Conservation (phyloP, 2,888 invertebrate species). For the Dexiosoma caninum region DNA sequence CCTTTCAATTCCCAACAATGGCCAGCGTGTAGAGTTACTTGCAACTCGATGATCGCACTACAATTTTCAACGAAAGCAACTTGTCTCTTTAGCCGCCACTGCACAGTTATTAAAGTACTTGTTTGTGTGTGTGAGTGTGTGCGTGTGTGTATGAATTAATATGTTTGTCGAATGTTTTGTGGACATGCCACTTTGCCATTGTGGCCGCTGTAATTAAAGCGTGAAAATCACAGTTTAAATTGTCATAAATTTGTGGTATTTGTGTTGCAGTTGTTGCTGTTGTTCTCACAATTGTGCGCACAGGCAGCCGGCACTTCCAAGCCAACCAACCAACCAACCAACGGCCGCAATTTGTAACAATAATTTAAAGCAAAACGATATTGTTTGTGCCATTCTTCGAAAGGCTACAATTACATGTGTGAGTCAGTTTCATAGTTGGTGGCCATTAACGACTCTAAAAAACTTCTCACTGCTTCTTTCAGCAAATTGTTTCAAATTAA, state of each 20-base stretch:
- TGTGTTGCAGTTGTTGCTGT: conserved; percentile 1
- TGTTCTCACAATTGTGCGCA: conserved; percentile 7
- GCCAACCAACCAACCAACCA: no score
- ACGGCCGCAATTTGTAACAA: conserved; percentile 17
- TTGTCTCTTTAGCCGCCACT: not conserved
- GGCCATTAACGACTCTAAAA: conserved; percentile 43
- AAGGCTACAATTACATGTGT: conserved; percentile 27
- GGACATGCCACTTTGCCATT: conserved; percentile 41
- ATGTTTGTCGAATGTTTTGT: not conserved
- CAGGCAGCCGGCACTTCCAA: conserved; percentile 10
- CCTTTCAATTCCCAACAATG: conserved; percentile 63
- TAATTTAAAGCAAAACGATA: conserved; percentile 2
- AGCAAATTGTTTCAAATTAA: conserved; percentile 38
- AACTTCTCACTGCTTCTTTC: conserved; percentile 3
- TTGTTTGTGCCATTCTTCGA: conserved; percentile 6
- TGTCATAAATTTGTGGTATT: conserved; percentile 73
- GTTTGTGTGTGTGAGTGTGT: not conserved
- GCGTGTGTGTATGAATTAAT: not conserved
- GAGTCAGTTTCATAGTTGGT: conserved; percentile 41
- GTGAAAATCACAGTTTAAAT: conserved; percentile 76
- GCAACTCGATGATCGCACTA: conserved; percentile 9
- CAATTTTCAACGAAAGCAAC: not conserved
- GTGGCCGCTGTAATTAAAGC: conserved; percentile 72
- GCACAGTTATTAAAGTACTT: not conserved
- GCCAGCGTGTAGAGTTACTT: conserved; percentile 53